These are phyloP conservation scores for Steinernema hermaphroditum DNA, from an alignment of 2,888 invertebrate species.

Conservation along the genomic window DNA sequence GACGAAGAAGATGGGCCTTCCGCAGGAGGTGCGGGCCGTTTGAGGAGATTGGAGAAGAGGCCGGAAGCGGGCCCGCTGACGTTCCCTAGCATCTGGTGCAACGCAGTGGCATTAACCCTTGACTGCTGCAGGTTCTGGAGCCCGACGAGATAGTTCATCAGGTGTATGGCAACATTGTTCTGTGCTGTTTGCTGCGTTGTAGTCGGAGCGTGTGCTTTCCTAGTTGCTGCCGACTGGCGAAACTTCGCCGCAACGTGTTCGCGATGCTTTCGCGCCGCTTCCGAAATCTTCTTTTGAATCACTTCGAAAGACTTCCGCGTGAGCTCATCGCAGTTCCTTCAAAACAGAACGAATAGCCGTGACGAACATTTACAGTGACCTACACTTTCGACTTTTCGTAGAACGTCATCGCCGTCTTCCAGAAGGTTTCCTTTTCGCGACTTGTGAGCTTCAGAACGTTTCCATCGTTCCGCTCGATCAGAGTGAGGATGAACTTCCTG, in stretches of 20 bases:
- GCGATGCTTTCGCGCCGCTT: background rate
- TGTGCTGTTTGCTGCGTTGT: no score
- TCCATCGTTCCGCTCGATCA: slow-evolving; percentile 9
- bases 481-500: background rate
- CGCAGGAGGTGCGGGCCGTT: background rate
- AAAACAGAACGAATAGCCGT: background rate
- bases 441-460: slow-evolving; percentile 14
- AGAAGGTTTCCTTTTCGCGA: slow-evolving; percentile 14
- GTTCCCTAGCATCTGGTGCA: no score
- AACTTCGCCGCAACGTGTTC: background rate
- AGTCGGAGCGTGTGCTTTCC: no score
- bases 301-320: background rate
- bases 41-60: background rate
- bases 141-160: no score
- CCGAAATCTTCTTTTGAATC: background rate
- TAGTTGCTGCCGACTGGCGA: background rate
- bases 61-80: no score
- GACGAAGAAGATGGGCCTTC: background rate
- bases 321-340: slow-evolving; percentile 11
- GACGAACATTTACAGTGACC: background rate
- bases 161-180: no score
- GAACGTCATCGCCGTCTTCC: slow-evolving; percentile 1
- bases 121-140: no score
- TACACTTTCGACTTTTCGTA: slow-evolving; percentile 1
- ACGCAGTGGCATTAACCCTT: no score